Percentiles rank a stretch among this genome's conserved stretches.
Conservation (phyloP, 1,140 invertebrate genomes). For the Lordiphosa stackelbergi region DNA sequence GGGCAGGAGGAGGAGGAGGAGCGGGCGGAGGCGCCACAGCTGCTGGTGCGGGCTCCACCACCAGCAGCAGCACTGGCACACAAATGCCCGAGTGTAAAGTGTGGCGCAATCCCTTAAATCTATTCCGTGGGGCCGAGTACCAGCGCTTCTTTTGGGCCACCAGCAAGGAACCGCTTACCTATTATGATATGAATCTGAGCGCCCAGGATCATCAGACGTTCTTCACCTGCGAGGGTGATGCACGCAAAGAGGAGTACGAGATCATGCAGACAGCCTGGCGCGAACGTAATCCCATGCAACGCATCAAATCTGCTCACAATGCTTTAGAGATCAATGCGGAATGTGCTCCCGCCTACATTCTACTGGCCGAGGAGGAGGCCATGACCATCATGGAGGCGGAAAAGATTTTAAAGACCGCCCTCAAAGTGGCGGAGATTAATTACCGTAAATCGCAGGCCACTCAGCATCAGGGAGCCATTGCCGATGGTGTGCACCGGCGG, state of each 20-base stretch:
- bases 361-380: conserved; percentile 97
- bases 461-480: conserved; percentile 86
- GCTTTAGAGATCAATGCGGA: conserved; percentile 94
- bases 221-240: conserved; percentile 95
- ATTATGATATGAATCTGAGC: conserved; percentile 99
- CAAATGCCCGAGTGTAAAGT: conserved; percentile 93
- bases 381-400: conserved; percentile 94
- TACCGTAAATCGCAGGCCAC: conserved; percentile 86
- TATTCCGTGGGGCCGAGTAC: conserved; percentile 98
- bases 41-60: conserved; percentile 30
- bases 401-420: conserved; percentile 90
- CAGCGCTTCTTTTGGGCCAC: conserved; percentile 93
- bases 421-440: conserved; percentile 92
- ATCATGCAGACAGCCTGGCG: conserved; percentile 99
- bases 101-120: conserved; percentile 97
- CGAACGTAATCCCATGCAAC: conserved; percentile 93
- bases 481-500: conserved; percentile 90
- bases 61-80: conserved; percentile 74
- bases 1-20: conserved; percentile 14
- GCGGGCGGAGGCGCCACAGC: conserved; percentile 44
- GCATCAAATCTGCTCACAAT: conserved; percentile 94
- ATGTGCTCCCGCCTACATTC: conserved; percentile 96
- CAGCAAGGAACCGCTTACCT: conserved; percentile 96
- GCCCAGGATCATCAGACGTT: conserved; percentile 99
- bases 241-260: conserved; percentile 94